Conservation (phyloP, 2,888 invertebrate species). For the Caenorhabditis angaria region DNA sequence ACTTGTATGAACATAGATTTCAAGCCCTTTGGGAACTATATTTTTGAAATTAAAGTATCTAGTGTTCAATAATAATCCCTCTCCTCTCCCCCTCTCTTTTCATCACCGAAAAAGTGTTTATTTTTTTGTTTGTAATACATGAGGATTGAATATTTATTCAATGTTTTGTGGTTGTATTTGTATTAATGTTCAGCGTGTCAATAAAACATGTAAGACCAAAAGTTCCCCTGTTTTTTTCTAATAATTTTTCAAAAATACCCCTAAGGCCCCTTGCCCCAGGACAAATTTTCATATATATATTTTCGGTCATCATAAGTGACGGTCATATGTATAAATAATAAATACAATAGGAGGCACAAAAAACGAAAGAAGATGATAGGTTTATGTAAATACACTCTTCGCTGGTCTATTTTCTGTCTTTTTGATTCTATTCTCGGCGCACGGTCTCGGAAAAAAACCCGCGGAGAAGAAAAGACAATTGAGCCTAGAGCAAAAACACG, state of each 20-base stretch:
- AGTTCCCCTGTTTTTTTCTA: too few relatives aligned
- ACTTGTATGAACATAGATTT: too few relatives aligned
- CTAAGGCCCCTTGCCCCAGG: too few relatives aligned
- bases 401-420: constrained; percentile 1
- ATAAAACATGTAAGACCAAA: too few relatives aligned
- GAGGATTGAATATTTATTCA: neutral
- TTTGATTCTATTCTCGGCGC: constrained; percentile 7
- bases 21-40: too few relatives aligned
- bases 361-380: neutral
- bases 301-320: too few relatives aligned
- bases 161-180: too few relatives aligned
- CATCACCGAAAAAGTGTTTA: constrained; percentile 78
- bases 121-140: constrained; percentile 9
- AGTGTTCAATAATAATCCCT: too few relatives aligned
- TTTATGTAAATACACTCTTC: neutral
- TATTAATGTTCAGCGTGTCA: neutral
- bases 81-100: neutral
- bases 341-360: neutral
- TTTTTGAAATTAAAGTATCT: too few relatives aligned
- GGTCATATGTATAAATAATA: neutral
- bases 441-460: neutral
- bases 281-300: too few relatives aligned
- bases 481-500: constrained; percentile 4
- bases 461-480: neutral
- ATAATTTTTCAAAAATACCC: too few relatives aligned